A percentile compares a stretch with the other conserved stretches of the same genome.
phyloP scores from a whole-genome alignment of 2,113 vertebrate genomes.

The Dipodomys merriami region DNA sequence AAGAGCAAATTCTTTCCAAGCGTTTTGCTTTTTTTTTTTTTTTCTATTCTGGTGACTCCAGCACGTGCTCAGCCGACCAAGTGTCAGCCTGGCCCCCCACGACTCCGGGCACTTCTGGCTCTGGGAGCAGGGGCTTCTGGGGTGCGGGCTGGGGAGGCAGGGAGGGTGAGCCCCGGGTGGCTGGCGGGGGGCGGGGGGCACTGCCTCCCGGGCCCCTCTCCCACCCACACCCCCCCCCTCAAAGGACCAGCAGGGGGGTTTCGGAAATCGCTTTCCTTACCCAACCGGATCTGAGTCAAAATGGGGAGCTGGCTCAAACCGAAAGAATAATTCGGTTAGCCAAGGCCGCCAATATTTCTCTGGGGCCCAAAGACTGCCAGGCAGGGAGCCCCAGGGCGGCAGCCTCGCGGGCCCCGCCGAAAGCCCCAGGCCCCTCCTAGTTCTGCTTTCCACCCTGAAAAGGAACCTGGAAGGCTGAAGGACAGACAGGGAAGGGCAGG shows the following conservation, averaged over 20 bases:
- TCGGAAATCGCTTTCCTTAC: slow-evolving; percentile 70
- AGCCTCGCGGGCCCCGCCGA: background rate
- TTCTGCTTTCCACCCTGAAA: slow-evolving; percentile 44
- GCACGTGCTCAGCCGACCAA: background rate
- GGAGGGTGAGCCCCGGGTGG: no score
- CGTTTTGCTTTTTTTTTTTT: slow-evolving; percentile 7
- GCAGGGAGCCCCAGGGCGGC: background rate
- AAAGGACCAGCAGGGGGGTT: slow-evolving; percentile 11
- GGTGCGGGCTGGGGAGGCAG: no score
- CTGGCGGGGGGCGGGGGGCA: no score
- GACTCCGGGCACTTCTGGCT: background rate
- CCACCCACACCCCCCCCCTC: no score
- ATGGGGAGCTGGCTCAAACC: slow-evolving; percentile 71
- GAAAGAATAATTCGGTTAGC: slow-evolving; percentile 82
- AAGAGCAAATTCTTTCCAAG: slow-evolving; percentile 56
- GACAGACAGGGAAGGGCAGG: background rate
- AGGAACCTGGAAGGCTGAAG: background rate
- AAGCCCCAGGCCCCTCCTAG: slow-evolving; percentile 41
- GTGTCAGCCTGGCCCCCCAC: background rate
- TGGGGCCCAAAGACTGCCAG: slow-evolving; percentile 65
- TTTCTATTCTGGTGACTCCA: slow-evolving; percentile 50
- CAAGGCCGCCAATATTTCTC: slow-evolving; percentile 69
- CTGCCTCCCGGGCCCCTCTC: background rate
- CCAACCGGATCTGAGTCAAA: slow-evolving; percentile 77
- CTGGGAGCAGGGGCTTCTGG: no score